Evolutionary conservation across 2,888 invertebrate species (phyloP), one percentile per base, ranked within the genome.

Genomic region (Agrenia bidenticulata): DNA sequence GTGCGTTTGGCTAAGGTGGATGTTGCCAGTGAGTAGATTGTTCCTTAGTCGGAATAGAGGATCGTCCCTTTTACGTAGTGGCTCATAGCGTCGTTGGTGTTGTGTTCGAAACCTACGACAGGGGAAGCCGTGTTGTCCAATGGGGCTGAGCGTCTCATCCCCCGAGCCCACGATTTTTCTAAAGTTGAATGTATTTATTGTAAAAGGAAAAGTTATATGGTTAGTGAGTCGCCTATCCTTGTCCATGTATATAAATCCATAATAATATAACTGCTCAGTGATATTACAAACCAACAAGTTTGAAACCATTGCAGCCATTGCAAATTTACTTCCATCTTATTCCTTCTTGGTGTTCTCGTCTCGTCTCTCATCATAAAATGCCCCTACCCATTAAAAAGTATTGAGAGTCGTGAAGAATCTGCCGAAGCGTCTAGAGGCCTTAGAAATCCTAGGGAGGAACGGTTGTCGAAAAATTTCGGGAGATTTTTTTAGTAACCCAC

Each of bases 101-200:
- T 61, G 50, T 50, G 58, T 49, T 32, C 41, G 21, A 26, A 61
- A 66, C 69, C 69, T 69, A 69, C 69, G 69, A 69, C 69, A 69
- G 61, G 59, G 42, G 54, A 32, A 27, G 7, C 51, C 4, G 4
- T 21, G 19, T 55, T 24, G 59, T 60, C 69, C 69, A 69, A 69
- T 69, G 54, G 15, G 1, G 0, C 1, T 4, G 32, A 15, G 27
- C 59, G 61, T 66, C 63, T 50, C 69, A 69, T 26, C 55, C 17
- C 55, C 55, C 17, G 32, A 27, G 32, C 55, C 55, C 55, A 55
- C 55, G 55, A 55, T 55, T 27, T 55, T 55, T 55, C 26, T 27
- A 24, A 27, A 24, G 55, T 55, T 27, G 55, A 55, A 24, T 55
- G 55, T 24, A 24, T 55, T 55, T 27, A 55, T 55, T 55, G 55